These are phyloP conservation scores for Hermaeophaga mercurialis DNA, from an alignment of 2,888 invertebrate species.

Conservation along the genomic window DNA sequence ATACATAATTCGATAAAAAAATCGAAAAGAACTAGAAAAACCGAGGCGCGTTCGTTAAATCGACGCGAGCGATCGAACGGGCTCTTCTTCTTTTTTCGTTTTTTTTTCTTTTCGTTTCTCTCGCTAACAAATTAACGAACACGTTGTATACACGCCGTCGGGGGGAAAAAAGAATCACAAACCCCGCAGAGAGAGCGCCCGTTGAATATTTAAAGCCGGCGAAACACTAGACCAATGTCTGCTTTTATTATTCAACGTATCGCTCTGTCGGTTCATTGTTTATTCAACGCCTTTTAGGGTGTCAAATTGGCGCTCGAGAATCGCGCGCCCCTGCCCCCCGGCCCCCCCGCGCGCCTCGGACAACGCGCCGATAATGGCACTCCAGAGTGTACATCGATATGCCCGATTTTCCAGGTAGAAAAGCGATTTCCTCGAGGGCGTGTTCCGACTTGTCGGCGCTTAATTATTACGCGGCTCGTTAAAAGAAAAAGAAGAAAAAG, in stretches of 20 bases:
- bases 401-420: no score
- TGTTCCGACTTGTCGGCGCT: no score
- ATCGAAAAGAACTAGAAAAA: no score
- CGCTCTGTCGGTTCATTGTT: constrained; percentile 57
- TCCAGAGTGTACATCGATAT: constrained; percentile 27
- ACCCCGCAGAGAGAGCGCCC: constrained; percentile 45
- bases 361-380: constrained; percentile 30
- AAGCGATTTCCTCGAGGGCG: no score
- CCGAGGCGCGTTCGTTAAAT: no score
- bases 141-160: constrained; percentile 32
- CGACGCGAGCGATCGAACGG: no score
- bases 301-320: constrained; percentile 55
- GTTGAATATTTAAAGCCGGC: constrained; percentile 57
- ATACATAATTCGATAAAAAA: no score
- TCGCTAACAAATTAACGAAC: constrained; percentile 33
- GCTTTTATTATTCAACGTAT: constrained; percentile 57
- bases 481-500: no score
- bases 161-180: constrained; percentile 29
- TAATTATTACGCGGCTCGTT: no score
- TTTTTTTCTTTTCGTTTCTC: no score
- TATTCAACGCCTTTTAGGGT: constrained; percentile 58
- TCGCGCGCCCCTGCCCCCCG: constrained; percentile 27
- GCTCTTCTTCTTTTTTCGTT: no score
- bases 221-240: constrained; percentile 60
- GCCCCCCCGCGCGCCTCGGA: constrained; percentile 30